A percentile compares a stretch with the other conserved stretches of the same genome.
These are phyloP conservation scores for Mus caroli DNA, from an alignment of 2,797 vertebrate species.

Conservation along the genomic window DNA sequence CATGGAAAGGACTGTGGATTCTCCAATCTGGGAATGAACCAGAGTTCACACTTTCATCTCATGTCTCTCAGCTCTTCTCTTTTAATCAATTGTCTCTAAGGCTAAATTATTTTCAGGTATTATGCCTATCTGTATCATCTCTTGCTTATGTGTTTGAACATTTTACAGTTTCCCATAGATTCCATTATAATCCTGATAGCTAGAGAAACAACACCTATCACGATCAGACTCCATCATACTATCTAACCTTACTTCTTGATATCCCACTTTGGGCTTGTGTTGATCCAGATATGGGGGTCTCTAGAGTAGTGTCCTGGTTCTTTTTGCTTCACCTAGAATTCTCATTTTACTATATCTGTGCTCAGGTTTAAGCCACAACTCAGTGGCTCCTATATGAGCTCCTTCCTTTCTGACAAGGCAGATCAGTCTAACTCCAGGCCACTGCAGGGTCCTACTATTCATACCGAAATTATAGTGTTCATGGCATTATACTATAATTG, in stretches of 20 bases:
- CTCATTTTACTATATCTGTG: background rate
- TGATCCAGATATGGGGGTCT: background rate
- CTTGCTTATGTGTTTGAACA: background rate
- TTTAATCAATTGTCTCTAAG: background rate
- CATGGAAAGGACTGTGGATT: background rate
- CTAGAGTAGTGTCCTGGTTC: background rate
- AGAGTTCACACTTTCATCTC: background rate
- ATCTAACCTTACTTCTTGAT: background rate
- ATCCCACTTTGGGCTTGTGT: background rate
- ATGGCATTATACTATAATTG: background rate
- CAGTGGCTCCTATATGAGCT: background rate
- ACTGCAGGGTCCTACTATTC: background rate
- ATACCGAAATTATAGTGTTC: background rate
- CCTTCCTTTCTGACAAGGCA: background rate
- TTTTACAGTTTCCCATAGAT: background rate
- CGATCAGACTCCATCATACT: background rate
- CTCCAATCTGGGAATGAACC: background rate
- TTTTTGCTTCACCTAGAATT: background rate
- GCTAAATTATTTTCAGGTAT: background rate
- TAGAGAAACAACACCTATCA: background rate
- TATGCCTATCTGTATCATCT: background rate
- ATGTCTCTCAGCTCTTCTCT: background rate
- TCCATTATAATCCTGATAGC: background rate
- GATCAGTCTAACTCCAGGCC: background rate
- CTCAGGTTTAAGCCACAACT: background rate